Conservation (phyloP, 2,113 vertebrate species). For the Laterallus jamaicensis region DNA sequence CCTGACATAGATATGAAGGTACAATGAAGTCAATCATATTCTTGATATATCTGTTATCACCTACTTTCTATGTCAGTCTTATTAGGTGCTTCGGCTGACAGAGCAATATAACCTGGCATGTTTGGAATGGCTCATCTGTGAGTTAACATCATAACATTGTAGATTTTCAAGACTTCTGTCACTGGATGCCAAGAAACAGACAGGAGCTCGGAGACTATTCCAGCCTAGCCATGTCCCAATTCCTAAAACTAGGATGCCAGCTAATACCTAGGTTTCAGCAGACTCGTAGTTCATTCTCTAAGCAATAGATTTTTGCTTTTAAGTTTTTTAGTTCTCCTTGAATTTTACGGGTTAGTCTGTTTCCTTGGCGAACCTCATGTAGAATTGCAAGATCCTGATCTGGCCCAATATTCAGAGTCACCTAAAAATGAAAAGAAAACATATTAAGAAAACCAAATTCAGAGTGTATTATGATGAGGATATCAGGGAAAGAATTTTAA, state of each 20-base stretch:
- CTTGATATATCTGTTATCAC: neutral
- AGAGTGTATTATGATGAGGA: neutral
- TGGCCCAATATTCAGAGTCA: slow-evolving; percentile 80
- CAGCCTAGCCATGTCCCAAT: neutral
- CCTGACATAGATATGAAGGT: neutral
- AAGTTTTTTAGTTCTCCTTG: slow-evolving; percentile 88
- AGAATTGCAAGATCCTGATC: slow-evolving; percentile 92
- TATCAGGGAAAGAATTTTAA: neutral
- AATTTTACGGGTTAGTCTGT: slow-evolving; percentile 83
- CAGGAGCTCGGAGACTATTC: neutral
- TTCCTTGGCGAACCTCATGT: slow-evolving; percentile 86
- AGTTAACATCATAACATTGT: neutral
- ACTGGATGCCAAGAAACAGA: neutral
- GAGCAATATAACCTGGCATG: neutral
- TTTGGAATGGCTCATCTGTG: neutral
- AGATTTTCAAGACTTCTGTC: neutral
- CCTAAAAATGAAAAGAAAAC: slow-evolving; percentile 67
- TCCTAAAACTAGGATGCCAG: neutral
- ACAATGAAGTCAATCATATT: neutral
- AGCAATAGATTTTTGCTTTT: slow-evolving; percentile 89
- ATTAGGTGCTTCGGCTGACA: neutral
- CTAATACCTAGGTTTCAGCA: slow-evolving; percentile 72
- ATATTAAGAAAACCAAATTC: neutral
- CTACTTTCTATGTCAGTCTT: neutral
- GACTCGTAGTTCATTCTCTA: slow-evolving; percentile 88